Evolutionary conservation across 2,113 vertebrate species (phyloP).

Genomic region (Todiramphus saurophagus): DNA sequence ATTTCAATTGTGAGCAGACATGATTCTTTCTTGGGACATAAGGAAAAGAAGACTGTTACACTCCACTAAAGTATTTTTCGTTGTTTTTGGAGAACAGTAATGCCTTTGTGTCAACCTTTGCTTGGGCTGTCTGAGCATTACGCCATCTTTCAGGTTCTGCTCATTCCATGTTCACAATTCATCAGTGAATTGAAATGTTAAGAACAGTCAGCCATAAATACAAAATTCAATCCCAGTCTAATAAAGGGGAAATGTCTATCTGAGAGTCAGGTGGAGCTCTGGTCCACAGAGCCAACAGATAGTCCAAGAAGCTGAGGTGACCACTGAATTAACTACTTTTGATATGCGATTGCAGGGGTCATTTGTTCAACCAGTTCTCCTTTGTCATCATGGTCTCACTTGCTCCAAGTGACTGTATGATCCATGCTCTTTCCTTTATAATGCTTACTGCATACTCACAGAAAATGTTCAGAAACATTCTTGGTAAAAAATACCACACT

Average conservation of each 20-base stretch:
- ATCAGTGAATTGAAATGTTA: background rate
- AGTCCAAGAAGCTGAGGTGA: background rate
- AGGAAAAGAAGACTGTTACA: background rate
- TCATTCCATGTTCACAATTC: background rate
- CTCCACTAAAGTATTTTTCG: background rate
- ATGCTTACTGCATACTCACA: background rate
- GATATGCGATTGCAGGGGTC: background rate
- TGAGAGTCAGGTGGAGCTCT: background rate
- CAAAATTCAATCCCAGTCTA: background rate
- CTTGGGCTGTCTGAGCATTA: background rate
- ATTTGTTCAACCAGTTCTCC: background rate
- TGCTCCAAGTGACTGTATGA: background rate
- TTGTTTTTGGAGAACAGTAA: background rate
- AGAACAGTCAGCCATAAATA: background rate
- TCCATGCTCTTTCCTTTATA: background rate
- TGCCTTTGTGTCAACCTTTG: background rate
- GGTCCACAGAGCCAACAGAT: background rate
- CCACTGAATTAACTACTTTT: background rate
- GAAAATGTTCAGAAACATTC: background rate
- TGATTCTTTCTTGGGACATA: background rate
- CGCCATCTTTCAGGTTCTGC: background rate
- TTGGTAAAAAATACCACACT: background rate
- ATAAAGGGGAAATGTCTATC: background rate
- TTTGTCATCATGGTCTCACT: background rate
- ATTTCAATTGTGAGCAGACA: background rate